Conservation (phyloP, 2,113 vertebrate genomes). For the Neogale vison region DNA sequence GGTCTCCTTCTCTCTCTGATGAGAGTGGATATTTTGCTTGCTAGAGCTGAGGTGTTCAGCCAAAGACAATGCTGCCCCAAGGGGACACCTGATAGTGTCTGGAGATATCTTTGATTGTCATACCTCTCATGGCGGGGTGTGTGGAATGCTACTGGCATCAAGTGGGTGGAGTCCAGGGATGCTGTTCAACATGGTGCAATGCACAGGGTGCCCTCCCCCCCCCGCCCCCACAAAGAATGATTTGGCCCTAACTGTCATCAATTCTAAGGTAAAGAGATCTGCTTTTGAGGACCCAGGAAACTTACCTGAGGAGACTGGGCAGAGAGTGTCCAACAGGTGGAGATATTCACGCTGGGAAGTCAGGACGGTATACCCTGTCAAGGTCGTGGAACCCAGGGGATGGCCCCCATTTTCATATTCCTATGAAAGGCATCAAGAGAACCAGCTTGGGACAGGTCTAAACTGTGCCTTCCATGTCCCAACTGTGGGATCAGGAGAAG, state of each 20-base stretch:
- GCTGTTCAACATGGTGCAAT: not conserved
- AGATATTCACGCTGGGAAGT: conserved; percentile 53
- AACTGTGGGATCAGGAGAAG: not conserved
- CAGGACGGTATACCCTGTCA: conserved; percentile 71
- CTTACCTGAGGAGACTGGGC: conserved; percentile 55
- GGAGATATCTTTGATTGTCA: not conserved
- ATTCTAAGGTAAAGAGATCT: no score
- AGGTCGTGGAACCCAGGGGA: not conserved
- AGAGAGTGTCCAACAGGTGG: not conserved
- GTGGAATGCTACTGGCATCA: not conserved
- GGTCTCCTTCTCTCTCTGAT: not conserved
- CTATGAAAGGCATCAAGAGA: conserved; percentile 34
- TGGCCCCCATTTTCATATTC: conserved; percentile 50
- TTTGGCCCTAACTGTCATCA: not conserved
- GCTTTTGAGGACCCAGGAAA: rapidly evolving
- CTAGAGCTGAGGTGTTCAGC: not conserved
- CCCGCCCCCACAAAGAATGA: not conserved
- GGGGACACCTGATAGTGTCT: not conserved
- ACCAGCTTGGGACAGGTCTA: not conserved
- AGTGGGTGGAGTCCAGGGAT: not conserved
- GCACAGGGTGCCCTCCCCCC: not conserved
- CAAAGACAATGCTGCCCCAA: not conserved
- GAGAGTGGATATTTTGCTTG: not conserved
- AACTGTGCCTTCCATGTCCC: not conserved
- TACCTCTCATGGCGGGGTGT: no score